These are phyloP conservation scores for Uloborus diversus DNA, from an alignment of 1,140 invertebrate species.

Conservation along the genomic window DNA sequence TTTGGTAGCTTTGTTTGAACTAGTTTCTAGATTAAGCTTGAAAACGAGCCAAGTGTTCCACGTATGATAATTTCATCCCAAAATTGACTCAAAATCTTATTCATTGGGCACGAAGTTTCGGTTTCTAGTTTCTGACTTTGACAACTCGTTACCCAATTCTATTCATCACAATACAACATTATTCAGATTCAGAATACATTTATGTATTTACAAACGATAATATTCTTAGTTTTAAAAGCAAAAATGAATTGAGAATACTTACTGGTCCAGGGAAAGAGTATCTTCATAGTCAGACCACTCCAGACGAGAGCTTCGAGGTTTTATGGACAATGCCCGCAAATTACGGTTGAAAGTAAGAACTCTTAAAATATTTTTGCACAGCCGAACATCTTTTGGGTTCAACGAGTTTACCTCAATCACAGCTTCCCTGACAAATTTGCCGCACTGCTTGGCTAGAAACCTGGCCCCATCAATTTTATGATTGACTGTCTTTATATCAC, in stretches of 20 bases:
- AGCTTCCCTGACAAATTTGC: conserved; percentile 66
- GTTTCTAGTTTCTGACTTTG: too few species aligned
- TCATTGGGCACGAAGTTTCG: too few species aligned
- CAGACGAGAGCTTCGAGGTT: conserved; percentile 51
- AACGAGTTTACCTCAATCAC: conserved; percentile 66
- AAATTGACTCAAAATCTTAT: too few species aligned
- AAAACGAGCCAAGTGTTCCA: too few species aligned
- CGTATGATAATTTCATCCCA: too few species aligned
- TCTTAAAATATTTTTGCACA: conserved; percentile 61
- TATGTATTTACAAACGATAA: too few species aligned
- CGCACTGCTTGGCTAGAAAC: conserved; percentile 66
- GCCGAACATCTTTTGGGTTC: conserved; percentile 63
- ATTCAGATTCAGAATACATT: too few species aligned
- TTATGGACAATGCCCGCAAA: conserved; percentile 52
- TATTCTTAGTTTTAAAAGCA: background rate
- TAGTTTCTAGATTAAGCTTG: too few species aligned
- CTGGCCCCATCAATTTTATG: conserved; percentile 63
- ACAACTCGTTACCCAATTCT: too few species aligned
- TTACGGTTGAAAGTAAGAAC: conserved; percentile 59
- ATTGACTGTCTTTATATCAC: conserved; percentile 60
- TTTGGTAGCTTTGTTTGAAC: too few species aligned
- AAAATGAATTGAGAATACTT: conserved; percentile 17
- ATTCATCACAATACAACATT: too few species aligned
- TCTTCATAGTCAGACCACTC: conserved; percentile 44
- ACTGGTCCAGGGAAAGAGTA: conserved; percentile 41